These are phyloP conservation scores for Uloborus diversus DNA, from an alignment of 1,140 invertebrate genomes.

Conservation along the genomic window DNA sequence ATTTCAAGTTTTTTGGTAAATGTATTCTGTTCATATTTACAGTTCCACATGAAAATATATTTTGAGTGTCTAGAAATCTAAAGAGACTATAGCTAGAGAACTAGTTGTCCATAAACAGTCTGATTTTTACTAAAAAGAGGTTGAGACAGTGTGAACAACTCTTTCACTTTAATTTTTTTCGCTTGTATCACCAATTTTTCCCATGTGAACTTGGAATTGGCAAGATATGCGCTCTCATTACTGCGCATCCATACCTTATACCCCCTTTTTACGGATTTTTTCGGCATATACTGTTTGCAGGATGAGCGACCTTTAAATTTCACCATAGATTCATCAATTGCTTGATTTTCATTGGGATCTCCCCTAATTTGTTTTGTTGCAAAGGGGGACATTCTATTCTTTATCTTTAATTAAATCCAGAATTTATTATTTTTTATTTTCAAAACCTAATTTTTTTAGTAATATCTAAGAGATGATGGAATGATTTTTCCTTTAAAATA, in stretches of 20 bases:
- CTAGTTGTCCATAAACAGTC: background rate
- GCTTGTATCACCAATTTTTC: background rate
- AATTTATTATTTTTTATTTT: no score
- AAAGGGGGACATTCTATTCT: no score
- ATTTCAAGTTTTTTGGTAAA: background rate
- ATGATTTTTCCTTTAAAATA: no score
- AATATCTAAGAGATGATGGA: no score
- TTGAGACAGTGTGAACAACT: background rate
- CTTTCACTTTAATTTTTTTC: slow-evolving; percentile 1
- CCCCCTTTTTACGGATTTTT: background rate
- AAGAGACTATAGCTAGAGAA: background rate
- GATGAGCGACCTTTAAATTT: background rate
- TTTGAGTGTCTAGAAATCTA: background rate
- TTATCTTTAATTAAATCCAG: no score
- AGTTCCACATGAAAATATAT: background rate
- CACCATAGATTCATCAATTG: slow-evolving; percentile 2
- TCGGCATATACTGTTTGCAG: slow-evolving; percentile 24
- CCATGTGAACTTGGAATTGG: background rate
- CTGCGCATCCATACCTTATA: slow-evolving; percentile 7
- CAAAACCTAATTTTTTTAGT: no score
- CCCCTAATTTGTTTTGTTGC: no score
- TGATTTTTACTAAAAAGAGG: background rate
- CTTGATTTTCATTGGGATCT: background rate
- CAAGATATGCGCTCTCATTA: background rate
- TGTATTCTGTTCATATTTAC: background rate